Evolutionary conservation across 2,113 vertebrate species (phyloP).

Genomic region (Pantherophis guttatus): DNA sequence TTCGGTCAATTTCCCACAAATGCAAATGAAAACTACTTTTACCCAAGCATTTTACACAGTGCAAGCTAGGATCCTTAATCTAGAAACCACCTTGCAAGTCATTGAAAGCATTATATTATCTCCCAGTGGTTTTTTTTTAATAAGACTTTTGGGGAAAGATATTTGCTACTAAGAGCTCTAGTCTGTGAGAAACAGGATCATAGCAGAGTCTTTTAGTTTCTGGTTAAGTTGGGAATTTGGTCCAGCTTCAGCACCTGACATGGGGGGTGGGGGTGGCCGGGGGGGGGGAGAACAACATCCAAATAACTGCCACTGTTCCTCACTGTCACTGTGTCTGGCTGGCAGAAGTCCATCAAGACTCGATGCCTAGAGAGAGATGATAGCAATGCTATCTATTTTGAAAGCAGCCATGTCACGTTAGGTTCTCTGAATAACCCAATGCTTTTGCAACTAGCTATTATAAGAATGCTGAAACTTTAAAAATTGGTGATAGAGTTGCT

Average conservation of each 20-base stretch:
- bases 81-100: neutral
- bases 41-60: neutral
- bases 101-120: neutral
- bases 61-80: neutral
- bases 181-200: neutral
- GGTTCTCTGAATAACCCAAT: neutral
- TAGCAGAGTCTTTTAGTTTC: neutral
- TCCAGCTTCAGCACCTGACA: neutral
- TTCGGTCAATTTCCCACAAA: neutral
- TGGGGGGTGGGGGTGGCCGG: no score
- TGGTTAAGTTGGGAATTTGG: neutral
- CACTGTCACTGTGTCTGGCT: neutral
- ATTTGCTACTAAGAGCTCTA: neutral
- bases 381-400: neutral
- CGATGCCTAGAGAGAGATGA: neutral
- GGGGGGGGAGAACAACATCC: neutral
- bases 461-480: neutral
- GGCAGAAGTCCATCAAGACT: neutral
- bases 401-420: neutral
- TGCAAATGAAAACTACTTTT: neutral
- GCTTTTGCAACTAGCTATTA: neutral
- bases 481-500: neutral
- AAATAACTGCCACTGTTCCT: neutral
- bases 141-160: neutral
- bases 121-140: neutral